Evolutionary conservation across 2,797 vertebrate species (phyloP), one percentile per base, ranked within the genome.

Genomic region (Remorina albescens): DNA sequence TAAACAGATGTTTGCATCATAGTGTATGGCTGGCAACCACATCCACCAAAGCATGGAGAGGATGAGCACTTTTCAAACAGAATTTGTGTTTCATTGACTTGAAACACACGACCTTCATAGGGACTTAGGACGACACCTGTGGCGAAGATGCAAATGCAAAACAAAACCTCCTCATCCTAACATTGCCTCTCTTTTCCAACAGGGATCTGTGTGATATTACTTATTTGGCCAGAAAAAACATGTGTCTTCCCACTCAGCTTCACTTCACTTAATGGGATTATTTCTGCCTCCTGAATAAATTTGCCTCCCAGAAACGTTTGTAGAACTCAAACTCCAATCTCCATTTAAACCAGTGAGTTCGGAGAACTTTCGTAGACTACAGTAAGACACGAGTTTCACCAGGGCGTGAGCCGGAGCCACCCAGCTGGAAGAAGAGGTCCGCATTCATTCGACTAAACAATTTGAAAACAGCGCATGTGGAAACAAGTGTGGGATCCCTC

Each of bases 221-320:
- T 60, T 55, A 26, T 50, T 50, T 12, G 42, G 8, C 44, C 39
- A 57, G 6, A 50, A 57, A 59, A 39, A 65, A 41, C 13, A 50
- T 55, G 13, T 34, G 5, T 64, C 61, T 51, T 51, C n/a, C 58
- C 65, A 53, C 49, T 76, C 76, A 81, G 55, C 58, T 67, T 39
- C 25, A 59, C 25, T n/a, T 76, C 23, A 61, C 67, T 71, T 75
- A 86, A 88, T 74, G 34, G 66, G 69, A 84, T 91, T 87, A 83
- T 70, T 80, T 87, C 74, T 83, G 75, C 77, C 34, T 62, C 55
- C 47, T 26, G 50, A 83, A 76, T 62, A 84, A 71, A 49, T 72
- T 60, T 70, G 74, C 81, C 83, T 80, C 55, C 70, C 32, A 87
- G 78, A 80, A 78, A 80, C 84, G 70, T 87, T 81, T 81, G 71